Base-by-base conservation (phyloP, 2,888 invertebrate species). In the Tigriopus californicus region DNA sequence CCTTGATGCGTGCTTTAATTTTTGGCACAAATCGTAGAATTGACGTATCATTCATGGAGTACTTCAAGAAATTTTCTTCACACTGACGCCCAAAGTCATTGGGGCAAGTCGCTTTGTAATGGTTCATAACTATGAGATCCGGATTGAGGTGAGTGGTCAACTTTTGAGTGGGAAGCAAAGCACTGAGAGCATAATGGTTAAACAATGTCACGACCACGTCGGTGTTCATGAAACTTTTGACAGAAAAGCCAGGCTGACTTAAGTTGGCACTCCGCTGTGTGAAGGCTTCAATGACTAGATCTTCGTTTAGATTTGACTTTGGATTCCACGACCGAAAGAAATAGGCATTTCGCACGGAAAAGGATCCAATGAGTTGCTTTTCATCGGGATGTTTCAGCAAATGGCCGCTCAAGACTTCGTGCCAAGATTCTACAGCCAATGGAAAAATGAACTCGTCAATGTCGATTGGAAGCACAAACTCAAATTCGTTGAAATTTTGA, bases 401-500 rank as follows among this genome's bases (percentile, higher is more conserved):
- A 22, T 20, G 20, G 2, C 20, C 12, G 3, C 20, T 11, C 22
- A 49, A 13, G 5, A 49, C 20, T 15, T 12, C 22, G 6, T 22
- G 15, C 49, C 49, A 49, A 11, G 15, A 13, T 8, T 18, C 20
- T 20, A 4, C 20, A 49, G 5, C 13, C 15, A 49, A 2, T 11
- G 49, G 49, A 49, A 49, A 49, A 22, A 49, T 49, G 20, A 49
- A 13, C 22, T 49, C 49, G 11, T 49, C 49, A 15, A 49, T 22
- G 11, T 49, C 49, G 15, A 49, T 13, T 13, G 49, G 49, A 22
- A 49, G 13, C 20, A 49, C 22, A 22, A 11, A 49, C 6, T 49
- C 12, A 22, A 49, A 49, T 5, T 15, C 12, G 15, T 49, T 49
- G 20, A 49, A 20, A 22, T 49, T 49, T 18, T 22, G 13, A 22